A percentile compares a stretch with the other conserved stretches of the same genome.
Evolutionary conservation across 2,113 vertebrate genomes (phyloP).

Genomic region (Anthoscopus minutus): DNA sequence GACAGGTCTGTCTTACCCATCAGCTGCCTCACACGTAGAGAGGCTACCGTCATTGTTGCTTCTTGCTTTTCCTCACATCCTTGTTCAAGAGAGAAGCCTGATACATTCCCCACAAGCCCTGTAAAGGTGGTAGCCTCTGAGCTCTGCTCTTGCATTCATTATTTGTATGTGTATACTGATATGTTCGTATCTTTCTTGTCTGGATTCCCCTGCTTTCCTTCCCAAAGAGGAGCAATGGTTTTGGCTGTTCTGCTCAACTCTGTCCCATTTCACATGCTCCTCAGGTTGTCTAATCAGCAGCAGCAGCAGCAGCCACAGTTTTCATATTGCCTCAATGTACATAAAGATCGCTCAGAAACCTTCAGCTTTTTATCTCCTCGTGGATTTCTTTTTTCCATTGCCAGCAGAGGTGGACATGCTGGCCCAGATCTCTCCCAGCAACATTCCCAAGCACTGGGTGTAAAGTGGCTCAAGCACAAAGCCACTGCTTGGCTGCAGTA

Average conservation of each 20-base stretch:
- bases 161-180: neutral
- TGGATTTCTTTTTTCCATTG: neutral
- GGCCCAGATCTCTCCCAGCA: neutral
- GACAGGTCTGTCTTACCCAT: neutral
- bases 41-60: neutral
- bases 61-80: neutral
- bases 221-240: neutral
- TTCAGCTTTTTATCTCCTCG: neutral
- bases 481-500: neutral
- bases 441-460: neutral
- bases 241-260: neutral
- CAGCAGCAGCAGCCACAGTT: neutral
- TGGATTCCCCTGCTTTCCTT: neutral
- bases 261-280: neutral
- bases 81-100: neutral
- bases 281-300: neutral
- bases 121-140: neutral
- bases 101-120: neutral
- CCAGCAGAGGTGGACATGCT: neutral
- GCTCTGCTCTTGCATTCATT: neutral
- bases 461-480: neutral
- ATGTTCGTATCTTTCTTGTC: neutral
- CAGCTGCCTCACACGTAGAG: neutral
- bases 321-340: neutral
- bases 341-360: neutral